A percentile compares a stretch with the other conserved stretches of the same genome.
phyloP scores from a whole-genome alignment of 2,797 vertebrate genomes.

The Sarcophilus harrisii region DNA sequence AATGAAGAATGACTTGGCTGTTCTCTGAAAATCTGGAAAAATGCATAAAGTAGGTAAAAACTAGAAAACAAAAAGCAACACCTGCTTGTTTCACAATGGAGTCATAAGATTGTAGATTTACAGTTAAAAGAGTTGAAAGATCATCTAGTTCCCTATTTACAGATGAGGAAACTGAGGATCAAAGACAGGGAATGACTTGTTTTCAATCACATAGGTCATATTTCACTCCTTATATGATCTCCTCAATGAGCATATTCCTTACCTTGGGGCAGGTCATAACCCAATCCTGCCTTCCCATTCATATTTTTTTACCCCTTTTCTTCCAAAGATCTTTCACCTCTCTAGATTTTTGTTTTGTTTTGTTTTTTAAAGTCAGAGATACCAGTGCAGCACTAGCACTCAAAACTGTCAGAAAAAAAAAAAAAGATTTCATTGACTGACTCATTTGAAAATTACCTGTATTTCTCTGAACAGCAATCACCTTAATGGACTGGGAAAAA shows the following conservation, averaged over 20 bases:
- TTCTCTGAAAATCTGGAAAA: background rate
- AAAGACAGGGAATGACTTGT: background rate
- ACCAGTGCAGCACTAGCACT: background rate
- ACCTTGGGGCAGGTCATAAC: background rate
- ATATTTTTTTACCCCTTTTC: background rate
- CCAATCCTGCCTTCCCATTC: background rate
- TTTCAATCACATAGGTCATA: background rate
- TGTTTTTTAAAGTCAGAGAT: background rate
- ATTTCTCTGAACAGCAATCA: background rate
- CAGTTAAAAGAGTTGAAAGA: background rate
- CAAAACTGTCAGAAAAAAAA: background rate
- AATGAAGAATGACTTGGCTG: background rate
- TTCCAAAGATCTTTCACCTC: background rate
- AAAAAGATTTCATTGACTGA: background rate
- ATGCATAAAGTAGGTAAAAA: background rate
- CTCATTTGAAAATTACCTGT: background rate
- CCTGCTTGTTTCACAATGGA: background rate
- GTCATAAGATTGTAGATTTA: background rate
- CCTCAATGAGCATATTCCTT: background rate
- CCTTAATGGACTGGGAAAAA: background rate
- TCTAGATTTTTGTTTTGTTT: background rate
- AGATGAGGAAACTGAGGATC: background rate
- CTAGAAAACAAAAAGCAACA: background rate
- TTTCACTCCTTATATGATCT: background rate
- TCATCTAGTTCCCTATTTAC: background rate